A percentile compares a stretch with the other conserved stretches of the same genome.
These are phyloP conservation scores for Zoanthus sociatus DNA, from an alignment of 92 coral and sea anemone genomes.

Conservation along the genomic window DNA sequence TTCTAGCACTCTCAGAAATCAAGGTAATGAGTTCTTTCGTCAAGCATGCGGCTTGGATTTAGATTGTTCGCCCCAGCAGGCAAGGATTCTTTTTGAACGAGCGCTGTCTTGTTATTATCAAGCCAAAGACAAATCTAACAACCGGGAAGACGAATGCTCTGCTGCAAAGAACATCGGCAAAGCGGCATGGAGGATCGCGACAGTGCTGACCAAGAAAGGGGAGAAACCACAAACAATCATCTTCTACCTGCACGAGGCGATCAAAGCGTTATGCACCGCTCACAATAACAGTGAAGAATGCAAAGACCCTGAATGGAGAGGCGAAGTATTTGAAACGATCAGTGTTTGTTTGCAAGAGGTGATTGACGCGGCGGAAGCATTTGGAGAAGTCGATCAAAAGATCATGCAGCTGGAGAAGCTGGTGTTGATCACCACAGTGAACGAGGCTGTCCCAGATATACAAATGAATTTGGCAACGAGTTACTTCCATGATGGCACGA, in stretches of 20 bases:
- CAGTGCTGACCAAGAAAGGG: slow-evolving; percentile 38
- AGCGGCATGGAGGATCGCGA: slow-evolving; percentile 82
- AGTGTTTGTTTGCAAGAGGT: too few relatives aligned
- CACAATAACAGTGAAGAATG: too few relatives aligned
- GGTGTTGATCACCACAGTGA: slow-evolving; percentile 2
- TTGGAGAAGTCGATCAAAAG: too few relatives aligned
- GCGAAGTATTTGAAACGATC: too few relatives aligned
- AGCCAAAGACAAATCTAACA: slow-evolving; percentile 48
- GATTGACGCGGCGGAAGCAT: too few relatives aligned
- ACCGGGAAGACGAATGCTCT: slow-evolving; percentile 44
- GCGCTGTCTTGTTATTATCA: slow-evolving; percentile 54
- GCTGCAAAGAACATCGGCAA: slow-evolving; percentile 84
- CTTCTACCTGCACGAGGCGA: slow-evolving; percentile 78
- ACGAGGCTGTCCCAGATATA: too few relatives aligned
- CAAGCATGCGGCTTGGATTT: too few relatives aligned
- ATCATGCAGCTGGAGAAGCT: slow-evolving; percentile 40
- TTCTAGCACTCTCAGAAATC: too few relatives aligned
- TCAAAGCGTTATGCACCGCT: slow-evolving; percentile 54
- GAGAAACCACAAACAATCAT: slow-evolving; percentile 58
- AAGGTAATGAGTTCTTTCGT: too few relatives aligned
- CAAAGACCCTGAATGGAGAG: too few relatives aligned
- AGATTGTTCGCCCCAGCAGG: too few relatives aligned
- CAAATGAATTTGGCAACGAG: too few relatives aligned
- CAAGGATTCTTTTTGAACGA: slow-evolving; percentile 4
- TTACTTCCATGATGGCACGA: slow-evolving; percentile 75